Evolutionary conservation across 2,113 vertebrate genomes (phyloP).

Genomic region (Vidua macroura): DNA sequence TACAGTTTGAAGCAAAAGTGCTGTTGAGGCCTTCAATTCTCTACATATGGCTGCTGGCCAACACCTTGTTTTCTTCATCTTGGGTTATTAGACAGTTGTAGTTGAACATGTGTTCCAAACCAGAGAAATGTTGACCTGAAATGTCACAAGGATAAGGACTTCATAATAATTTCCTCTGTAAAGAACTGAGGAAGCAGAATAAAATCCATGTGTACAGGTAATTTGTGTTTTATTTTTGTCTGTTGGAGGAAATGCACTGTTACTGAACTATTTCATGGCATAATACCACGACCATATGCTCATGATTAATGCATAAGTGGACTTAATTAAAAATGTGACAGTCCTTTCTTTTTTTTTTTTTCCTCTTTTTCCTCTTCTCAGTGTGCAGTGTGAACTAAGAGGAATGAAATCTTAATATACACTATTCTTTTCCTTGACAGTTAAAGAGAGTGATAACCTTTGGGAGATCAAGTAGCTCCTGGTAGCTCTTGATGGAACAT

Average conservation of each 20-base stretch:
- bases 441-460: background rate
- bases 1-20: background rate
- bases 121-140: background rate
- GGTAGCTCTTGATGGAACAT: background rate
- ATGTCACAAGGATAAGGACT: background rate
- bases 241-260: background rate
- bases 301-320: background rate
- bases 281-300: background rate
- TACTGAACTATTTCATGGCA: background rate
- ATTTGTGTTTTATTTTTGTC: background rate
- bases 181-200: background rate
- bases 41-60: background rate
- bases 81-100: background rate
- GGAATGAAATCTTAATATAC: background rate
- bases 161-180: background rate
- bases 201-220: background rate
- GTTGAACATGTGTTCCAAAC: background rate
- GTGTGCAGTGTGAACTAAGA: background rate
- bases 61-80: background rate
- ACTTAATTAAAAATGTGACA: background rate
- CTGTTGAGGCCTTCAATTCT: background rate
- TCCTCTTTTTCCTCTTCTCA: background rate
- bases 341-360: rapidly evolving
- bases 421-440: background rate
- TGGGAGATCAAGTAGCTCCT: background rate